Evolutionary conservation across 92 coral and sea anemone genomes (phyloP).

Genomic region (Heliopora coerulea): DNA sequence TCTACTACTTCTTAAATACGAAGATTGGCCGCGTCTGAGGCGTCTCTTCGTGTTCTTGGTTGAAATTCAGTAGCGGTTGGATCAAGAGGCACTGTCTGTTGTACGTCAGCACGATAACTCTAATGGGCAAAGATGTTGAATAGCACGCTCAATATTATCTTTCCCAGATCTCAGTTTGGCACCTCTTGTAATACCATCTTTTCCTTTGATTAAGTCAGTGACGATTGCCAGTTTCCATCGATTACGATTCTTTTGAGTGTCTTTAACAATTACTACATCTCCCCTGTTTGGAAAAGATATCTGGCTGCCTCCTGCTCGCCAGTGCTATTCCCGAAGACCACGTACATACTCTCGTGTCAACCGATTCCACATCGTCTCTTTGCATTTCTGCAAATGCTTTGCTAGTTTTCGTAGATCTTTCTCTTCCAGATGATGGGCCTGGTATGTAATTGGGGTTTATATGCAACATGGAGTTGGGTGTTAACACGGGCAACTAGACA

Average conservation of each 20-base stretch:
- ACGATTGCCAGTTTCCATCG: slow-evolving; percentile 39
- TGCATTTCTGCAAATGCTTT: slow-evolving; percentile 23
- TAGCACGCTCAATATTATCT: background rate
- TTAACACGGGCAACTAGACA: slow-evolving; percentile 26
- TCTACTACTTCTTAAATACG: no score
- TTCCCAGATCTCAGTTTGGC: background rate
- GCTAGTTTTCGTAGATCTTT: slow-evolving; percentile 37
- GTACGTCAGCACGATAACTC: slow-evolving; percentile 11
- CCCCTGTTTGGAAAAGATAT: slow-evolving; percentile 23
- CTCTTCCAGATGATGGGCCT: slow-evolving; percentile 18
- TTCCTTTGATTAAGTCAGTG: slow-evolving; percentile 9
- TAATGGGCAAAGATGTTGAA: slow-evolving; percentile 13
- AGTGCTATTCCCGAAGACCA: slow-evolving; percentile 43
- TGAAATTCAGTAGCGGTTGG: background rate
- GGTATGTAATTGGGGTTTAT: slow-evolving; percentile 39
- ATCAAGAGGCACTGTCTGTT: background rate
- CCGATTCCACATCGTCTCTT: slow-evolving; percentile 44
- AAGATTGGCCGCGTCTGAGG: no score
- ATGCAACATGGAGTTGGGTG: slow-evolving; percentile 42
- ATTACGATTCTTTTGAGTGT: slow-evolving; percentile 33
- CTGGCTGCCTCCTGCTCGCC: slow-evolving; percentile 26
- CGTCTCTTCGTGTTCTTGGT: background rate
- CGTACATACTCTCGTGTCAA: slow-evolving; percentile 44
- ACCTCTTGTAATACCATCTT: background rate
- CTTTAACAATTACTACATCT: slow-evolving; percentile 31